Base-by-base conservation (phyloP, 2,888 invertebrate species). In the Lepas anatifera region DNA sequence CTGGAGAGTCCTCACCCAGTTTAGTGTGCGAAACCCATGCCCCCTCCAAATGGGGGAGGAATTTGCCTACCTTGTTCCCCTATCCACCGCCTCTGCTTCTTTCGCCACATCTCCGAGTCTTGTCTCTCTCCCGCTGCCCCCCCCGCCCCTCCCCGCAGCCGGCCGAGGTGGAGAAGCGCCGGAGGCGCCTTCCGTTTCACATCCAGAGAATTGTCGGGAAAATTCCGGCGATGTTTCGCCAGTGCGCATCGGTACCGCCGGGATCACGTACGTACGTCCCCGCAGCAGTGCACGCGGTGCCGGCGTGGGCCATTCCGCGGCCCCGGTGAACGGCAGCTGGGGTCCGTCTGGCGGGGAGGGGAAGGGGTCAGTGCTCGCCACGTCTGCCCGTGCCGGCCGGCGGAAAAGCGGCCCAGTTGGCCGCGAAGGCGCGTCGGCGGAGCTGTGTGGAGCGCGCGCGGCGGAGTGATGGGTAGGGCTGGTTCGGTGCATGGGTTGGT, bases 281-380 rank as follows among this genome's bases (percentile, higher is more conserved):
- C 32, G 58, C 16, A 32, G 27, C 32, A 32, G 32, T 22, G 58
- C 18, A 16, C 25, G 32, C 27, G 27, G 13, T 29, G 52, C 52
- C 11, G 13, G 7, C 58, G 58, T 22, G 3, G 32, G 3, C 29
- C 6, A 0, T 58, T 27, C 58, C n/a, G 11, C 58, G 58, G 58
- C 58, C 32, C 58, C 58, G 58, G 58, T 58, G 58, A 58, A 58
- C 18, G 58, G 32, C 10, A 10, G 41, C 11, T 41, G 18, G 27
- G 58, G 58, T 4, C 29, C 58, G 58, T 58, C 58, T 58, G 58
- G 58, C 58, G 58, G 58, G 58, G 58, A 11, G 58, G 58, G 58
- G 58, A 16, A 25, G 48, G 58, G 58, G 58, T 29, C 58, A 27
- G 32, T 32, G 58, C 32, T 58, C 58, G 52, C 11, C 52, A 11